A percentile compares a stretch with the other conserved stretches of the same genome.
phyloP scores from a whole-genome alignment of 2,113 vertebrate species.

The Genyomyrus donnyi region DNA sequence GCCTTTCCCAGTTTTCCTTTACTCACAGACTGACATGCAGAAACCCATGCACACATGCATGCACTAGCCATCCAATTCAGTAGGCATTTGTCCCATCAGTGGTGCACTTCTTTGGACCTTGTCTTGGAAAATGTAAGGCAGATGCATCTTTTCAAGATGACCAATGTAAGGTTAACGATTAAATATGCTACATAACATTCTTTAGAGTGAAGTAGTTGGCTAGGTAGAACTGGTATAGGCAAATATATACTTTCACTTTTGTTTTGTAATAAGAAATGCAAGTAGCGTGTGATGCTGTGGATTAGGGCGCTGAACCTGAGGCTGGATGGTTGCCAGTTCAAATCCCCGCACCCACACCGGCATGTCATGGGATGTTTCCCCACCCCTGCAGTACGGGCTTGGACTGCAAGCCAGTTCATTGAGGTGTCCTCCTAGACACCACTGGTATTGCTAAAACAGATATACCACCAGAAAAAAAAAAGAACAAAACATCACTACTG shows the following conservation, averaged over 20 bases:
- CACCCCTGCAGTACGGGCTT: too few species aligned
- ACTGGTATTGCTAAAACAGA: too few species aligned
- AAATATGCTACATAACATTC: not conserved
- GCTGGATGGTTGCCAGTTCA: not conserved
- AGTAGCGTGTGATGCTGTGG: not conserved
- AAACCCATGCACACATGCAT: slow-evolving; percentile 15
- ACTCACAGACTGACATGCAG: slow-evolving; percentile 23
- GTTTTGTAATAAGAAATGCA: not conserved
- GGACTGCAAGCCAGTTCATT: too few species aligned
- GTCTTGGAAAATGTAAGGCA: not conserved
- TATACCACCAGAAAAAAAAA: too few species aligned
- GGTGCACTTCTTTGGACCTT: not conserved
- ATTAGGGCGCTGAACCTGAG: not conserved
- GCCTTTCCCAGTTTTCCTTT: slow-evolving; percentile 13
- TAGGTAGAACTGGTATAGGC: not conserved
- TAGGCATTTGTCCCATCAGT: not conserved
- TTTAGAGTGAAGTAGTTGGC: not conserved
- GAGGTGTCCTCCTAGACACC: too few species aligned
- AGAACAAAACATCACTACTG: too few species aligned
- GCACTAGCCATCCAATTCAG: not conserved
- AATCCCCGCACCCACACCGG: not conserved
- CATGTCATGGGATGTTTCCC: too few species aligned
- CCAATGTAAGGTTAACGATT: not conserved
- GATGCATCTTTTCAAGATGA: not conserved
- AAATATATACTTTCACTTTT: not conserved